phyloP scores from a whole-genome alignment of 2,888 invertebrate species.

The Thysanoteuthis rhombus region DNA sequence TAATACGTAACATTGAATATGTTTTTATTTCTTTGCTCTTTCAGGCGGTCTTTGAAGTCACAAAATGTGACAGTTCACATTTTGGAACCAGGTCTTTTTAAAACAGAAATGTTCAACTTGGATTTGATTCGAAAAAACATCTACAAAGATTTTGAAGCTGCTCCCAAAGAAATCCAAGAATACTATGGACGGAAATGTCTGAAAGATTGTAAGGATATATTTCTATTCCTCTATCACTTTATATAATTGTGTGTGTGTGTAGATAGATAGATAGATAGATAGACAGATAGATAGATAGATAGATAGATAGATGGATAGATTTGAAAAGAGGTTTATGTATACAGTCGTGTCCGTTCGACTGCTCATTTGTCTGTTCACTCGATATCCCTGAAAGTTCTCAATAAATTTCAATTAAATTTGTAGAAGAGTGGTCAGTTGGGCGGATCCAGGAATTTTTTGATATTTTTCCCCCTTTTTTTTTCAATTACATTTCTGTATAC shows the following conservation, averaged over 20 bases:
- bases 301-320: too few relatives aligned
- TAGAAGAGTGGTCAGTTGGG: too few relatives aligned
- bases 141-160: slow-evolving; percentile 12
- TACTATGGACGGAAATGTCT: neutral
- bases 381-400: too few relatives aligned
- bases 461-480: too few relatives aligned
- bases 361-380: too few relatives aligned
- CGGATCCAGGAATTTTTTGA: too few relatives aligned
- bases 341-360: too few relatives aligned
- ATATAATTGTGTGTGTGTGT: neutral
- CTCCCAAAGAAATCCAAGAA: neutral
- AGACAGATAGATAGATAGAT: too few relatives aligned
- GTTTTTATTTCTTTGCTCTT: neutral
- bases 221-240: neutral
- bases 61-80: slow-evolving; percentile 17
- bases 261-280: neutral
- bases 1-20: too few relatives aligned
- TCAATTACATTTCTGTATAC: too few relatives aligned
- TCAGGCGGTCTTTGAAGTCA: neutral
- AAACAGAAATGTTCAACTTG: neutral
- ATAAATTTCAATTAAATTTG: too few relatives aligned
- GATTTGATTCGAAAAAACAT: neutral
- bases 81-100: slow-evolving; percentile 13
- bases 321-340: too few relatives aligned
- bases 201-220: neutral